phyloP scores from a whole-genome alignment of 2,888 invertebrate species.

The Mactromeris polynyma region DNA sequence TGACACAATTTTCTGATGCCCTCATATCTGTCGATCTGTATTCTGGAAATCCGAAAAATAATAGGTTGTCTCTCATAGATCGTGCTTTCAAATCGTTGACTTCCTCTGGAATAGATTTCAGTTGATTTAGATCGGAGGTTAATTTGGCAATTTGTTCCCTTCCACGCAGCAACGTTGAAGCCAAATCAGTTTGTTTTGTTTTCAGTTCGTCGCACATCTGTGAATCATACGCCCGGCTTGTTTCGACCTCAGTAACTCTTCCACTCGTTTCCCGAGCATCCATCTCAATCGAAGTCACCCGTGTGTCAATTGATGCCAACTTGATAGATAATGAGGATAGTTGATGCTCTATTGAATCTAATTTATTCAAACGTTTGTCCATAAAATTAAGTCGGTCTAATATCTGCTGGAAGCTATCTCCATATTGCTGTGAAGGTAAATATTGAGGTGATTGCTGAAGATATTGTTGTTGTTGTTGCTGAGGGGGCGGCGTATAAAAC shows the following conservation, averaged over 20 bases:
- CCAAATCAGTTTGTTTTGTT: not conserved
- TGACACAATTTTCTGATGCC: constrained; percentile 20
- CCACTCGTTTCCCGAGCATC: not conserved
- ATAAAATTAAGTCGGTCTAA: not conserved
- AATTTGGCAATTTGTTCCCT: not conserved
- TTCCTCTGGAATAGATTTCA: constrained; percentile 11
- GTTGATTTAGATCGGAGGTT: not conserved
- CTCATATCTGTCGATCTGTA: not conserved
- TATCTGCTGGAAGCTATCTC: not conserved
- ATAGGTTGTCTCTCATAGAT: constrained; percentile 38
- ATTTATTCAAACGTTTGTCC: not conserved
- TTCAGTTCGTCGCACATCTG: constrained; percentile 22
- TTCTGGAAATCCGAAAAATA: too few relatives aligned
- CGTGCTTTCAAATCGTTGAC: constrained; percentile 29
- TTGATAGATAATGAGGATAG: not conserved
- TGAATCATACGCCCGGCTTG: constrained; percentile 22
- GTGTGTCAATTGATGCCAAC: not conserved
- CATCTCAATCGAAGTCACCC: not conserved
- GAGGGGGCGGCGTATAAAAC: too few relatives aligned
- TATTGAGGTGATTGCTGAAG: not conserved
- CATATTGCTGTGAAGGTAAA: not conserved
- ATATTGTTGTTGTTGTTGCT: too few relatives aligned
- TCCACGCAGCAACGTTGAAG: not conserved
- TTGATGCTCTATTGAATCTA: constrained; percentile 4
- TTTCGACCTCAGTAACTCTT: constrained; percentile 27